These are phyloP conservation scores for Drosophila picticornis DNA, from an alignment of 2,888 invertebrate species.

Conservation along the genomic window DNA sequence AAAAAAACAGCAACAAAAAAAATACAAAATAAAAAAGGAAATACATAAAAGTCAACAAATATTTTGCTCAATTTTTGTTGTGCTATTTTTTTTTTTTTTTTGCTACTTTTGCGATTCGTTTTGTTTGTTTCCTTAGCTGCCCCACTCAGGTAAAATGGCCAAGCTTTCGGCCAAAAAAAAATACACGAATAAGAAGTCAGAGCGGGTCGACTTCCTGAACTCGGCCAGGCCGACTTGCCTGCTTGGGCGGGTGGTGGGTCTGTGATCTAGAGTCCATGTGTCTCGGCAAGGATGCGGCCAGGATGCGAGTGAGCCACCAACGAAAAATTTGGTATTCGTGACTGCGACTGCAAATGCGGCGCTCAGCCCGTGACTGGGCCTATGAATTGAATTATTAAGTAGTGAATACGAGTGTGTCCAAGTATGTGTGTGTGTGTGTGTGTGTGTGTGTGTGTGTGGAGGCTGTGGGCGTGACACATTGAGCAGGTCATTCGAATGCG, in stretches of 20 bases:
- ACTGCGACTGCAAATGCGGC: conserved; percentile 52
- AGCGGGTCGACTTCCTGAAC: conserved; percentile 27
- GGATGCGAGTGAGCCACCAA: conserved; percentile 5
- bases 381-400: conserved; percentile 82
- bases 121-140: conserved; percentile 34
- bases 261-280: conserved; percentile 18
- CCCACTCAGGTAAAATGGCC: conserved; percentile 44
- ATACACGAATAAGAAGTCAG: not conserved
- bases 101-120: conserved; percentile 27
- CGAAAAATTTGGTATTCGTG: conserved; percentile 59
- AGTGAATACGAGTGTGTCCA: conserved; percentile 41
- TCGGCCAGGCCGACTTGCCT: conserved; percentile 10
- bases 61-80: conserved; percentile 55
- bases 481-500: conserved; percentile 78
- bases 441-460: conserved; percentile 2
- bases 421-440: conserved; percentile 8
- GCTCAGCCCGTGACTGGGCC: conserved; percentile 71
- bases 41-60: conserved; percentile 63
- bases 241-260: not conserved
- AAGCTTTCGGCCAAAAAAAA: conserved; percentile 6
- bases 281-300: conserved; percentile 34
- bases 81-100: conserved; percentile 20
- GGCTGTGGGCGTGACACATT: conserved; percentile 41
- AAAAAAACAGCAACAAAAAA: conserved; percentile 15
- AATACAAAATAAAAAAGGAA: conserved; percentile 18